These are phyloP conservation scores for Microtus montanus DNA, from an alignment of 2,113 vertebrate genomes.

Conservation along the genomic window DNA sequence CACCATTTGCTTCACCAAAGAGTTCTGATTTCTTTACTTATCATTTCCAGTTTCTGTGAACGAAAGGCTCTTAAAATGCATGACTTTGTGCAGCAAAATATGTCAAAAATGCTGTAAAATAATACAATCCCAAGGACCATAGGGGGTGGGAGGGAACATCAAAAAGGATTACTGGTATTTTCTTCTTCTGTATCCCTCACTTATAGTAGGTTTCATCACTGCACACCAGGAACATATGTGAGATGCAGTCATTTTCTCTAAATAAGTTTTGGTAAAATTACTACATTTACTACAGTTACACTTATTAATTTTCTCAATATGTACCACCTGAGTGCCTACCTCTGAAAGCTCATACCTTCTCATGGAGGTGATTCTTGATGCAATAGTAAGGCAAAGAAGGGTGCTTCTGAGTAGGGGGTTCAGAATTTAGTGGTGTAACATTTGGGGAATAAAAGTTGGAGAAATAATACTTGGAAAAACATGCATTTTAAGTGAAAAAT, in stretches of 20 bases:
- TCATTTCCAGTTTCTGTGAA: constrained; percentile 68
- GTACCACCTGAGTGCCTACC: not conserved
- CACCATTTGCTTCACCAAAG: constrained; percentile 36
- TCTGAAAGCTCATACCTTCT: not conserved
- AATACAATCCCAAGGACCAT: constrained; percentile 66
- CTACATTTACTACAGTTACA: constrained; percentile 26
- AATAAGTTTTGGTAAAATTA: constrained; percentile 67
- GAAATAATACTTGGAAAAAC: not conserved
- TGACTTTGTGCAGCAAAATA: constrained; percentile 32
- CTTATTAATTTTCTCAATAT: constrained; percentile 59
- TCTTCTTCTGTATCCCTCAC: constrained; percentile 51
- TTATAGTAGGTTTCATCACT: constrained; percentile 48
- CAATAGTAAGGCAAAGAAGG: not conserved
- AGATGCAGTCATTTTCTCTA: constrained; percentile 54
- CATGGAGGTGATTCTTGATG: not conserved
- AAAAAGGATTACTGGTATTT: constrained; percentile 69
- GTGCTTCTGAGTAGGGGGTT: not conserved
- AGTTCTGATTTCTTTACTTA: constrained; percentile 64
- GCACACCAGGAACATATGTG: constrained; percentile 5
- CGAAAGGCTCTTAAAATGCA: constrained; percentile 58
- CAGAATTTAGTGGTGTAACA: not conserved
- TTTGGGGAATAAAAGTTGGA: not conserved
- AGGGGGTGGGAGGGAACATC: constrained; percentile 41
- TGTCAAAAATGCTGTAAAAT: constrained; percentile 74
- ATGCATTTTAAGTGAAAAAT: not conserved